A percentile compares a stretch with the other conserved stretches of the same genome.
phyloP scores from a whole-genome alignment of 2,113 vertebrate genomes.

The Epinephelus lanceolatus region DNA sequence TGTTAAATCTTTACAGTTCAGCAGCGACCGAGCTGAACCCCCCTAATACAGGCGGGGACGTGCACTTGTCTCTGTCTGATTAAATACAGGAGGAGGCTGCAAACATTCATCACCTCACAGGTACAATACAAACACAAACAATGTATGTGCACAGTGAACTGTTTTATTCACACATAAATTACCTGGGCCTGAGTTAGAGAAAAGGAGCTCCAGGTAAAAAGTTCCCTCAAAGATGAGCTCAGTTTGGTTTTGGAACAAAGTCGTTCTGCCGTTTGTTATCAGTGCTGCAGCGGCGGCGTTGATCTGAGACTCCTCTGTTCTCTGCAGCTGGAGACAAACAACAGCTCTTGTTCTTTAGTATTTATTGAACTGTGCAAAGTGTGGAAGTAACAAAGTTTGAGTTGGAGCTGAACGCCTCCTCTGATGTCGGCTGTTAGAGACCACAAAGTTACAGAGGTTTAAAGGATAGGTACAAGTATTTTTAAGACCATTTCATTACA shows the following conservation, averaged over 20 bases:
- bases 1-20: constrained; percentile 1
- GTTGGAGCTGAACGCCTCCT: background rate
- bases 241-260: background rate
- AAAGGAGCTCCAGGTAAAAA: background rate
- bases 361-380: background rate
- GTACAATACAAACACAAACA: constrained; percentile 13
- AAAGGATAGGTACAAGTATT: background rate
- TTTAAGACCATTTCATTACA: background rate
- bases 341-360: background rate
- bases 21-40: background rate
- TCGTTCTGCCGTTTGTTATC: background rate
- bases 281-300: no score
- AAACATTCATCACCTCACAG: constrained; percentile 4
- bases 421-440: background rate
- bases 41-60: background rate
- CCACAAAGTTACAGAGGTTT: background rate
- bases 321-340: background rate
- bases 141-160: background rate
- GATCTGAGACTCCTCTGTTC: background rate
- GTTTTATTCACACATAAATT: background rate
- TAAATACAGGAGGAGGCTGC: constrained; percentile 15
- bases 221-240: background rate
- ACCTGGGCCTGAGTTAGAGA: background rate
- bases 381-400: background rate
- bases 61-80: background rate